Conservation (phyloP, 2,888 invertebrate species). For the Heliconius erato region DNA sequence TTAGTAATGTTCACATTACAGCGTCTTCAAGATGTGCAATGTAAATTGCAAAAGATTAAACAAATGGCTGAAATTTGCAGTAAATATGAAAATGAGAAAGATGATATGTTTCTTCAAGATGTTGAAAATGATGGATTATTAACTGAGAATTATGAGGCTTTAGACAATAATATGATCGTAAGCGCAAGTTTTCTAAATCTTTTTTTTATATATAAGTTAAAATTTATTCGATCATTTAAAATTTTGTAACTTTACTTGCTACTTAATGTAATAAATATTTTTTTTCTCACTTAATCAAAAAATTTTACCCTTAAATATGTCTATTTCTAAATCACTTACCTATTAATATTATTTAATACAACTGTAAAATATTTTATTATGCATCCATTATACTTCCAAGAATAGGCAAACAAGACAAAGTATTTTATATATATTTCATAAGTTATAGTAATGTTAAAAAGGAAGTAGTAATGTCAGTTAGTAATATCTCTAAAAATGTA, state of each 20-base stretch:
- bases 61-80: constrained; percentile 88
- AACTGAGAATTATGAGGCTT: constrained; percentile 65
- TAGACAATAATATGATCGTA: constrained; percentile 77
- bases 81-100: constrained; percentile 88
- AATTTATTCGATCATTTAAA: not conserved
- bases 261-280: not conserved
- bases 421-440: too few species aligned
- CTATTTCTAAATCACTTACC: too few species aligned
- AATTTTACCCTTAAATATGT: not conserved
- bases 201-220: not conserved
- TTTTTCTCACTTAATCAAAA: too few species aligned
- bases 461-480: not conserved
- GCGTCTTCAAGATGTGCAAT: constrained; percentile 82
- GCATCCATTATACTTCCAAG: too few species aligned
- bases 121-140: constrained; percentile 58
- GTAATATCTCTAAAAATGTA: not conserved
- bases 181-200: constrained; percentile 47
- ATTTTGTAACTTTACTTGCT: not conserved
- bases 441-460: too few species aligned
- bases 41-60: constrained; percentile 86
- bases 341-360: too few species aligned
- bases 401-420: too few species aligned
- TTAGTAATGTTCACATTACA: constrained; percentile 58
- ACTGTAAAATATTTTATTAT: too few species aligned
- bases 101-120: constrained; percentile 69